Percentiles rank a stretch among this genome's conserved stretches.
These are phyloP conservation scores for Heteronetta atricapilla DNA, from an alignment of 2,113 vertebrate species.

Conservation along the genomic window DNA sequence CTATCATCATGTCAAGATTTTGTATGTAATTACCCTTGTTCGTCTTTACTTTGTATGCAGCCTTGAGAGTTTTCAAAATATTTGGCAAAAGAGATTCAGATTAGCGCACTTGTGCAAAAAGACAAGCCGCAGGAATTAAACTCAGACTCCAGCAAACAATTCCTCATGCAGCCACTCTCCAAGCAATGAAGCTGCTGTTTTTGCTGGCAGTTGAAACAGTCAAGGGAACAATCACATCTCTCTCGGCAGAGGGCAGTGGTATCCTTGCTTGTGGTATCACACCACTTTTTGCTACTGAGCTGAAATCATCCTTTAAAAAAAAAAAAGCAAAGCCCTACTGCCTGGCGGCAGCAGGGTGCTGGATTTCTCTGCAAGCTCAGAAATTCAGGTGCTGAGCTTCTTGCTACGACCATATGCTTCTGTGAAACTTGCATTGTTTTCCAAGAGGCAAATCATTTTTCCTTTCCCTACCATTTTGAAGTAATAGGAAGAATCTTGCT, in stretches of 20 bases:
- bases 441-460: not conserved
- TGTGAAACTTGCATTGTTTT: not conserved
- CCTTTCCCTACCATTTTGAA: not conserved
- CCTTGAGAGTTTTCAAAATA: not conserved
- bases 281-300: not conserved
- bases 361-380: not conserved
- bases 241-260: constrained; percentile 42
- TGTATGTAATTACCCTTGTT: not conserved
- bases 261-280: not conserved
- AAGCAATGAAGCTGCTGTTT: not conserved
- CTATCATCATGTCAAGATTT: not conserved
- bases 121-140: not conserved
- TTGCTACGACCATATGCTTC: not conserved
- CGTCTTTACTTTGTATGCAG: not conserved
- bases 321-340: not conserved
- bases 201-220: not conserved
- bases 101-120: not conserved
- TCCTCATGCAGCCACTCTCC: not conserved
- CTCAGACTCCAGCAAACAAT: not conserved
- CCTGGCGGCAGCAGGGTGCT: not conserved
- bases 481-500: not conserved
- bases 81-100: not conserved
- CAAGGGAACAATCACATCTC: not conserved
- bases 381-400: not conserved
- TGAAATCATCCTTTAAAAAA: not conserved